Evolutionary conservation across 2,113 vertebrate species (phyloP).

Genomic region (Callopanchax toddi): DNA sequence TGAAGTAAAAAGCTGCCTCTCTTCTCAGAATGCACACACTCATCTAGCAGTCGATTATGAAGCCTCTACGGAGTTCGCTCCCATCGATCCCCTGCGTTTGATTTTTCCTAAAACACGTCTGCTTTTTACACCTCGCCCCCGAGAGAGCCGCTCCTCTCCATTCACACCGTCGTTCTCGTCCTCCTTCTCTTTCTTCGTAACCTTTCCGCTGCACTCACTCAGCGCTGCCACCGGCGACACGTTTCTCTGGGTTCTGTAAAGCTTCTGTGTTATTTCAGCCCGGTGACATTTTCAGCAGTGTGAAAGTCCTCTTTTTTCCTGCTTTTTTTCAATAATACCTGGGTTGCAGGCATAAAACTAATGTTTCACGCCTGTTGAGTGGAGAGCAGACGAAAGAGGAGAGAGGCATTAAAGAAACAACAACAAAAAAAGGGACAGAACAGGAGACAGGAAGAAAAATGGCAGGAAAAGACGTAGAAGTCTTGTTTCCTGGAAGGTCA

Average conservation of each 20-base stretch:
- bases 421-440: constrained; percentile 5
- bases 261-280: constrained; percentile 47
- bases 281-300: constrained; percentile 74
- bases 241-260: constrained; percentile 37
- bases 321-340: constrained; percentile 53
- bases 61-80: constrained; percentile 32
- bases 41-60: constrained; percentile 44
- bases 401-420: constrained; percentile 36
- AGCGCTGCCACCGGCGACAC: constrained; percentile 26
- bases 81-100: constrained; percentile 51
- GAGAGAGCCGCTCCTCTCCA: constrained; percentile 33
- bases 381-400: constrained; percentile 17
- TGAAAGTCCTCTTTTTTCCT: constrained; percentile 44
- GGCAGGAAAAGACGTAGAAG: constrained; percentile 16
- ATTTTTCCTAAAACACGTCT: constrained; percentile 30
- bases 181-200: constrained; percentile 36
- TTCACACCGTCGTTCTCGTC: constrained; percentile 28
- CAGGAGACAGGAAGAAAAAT: constrained; percentile 14
- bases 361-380: constrained; percentile 53
- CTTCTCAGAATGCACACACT: constrained; percentile 1
- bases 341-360: constrained; percentile 63
- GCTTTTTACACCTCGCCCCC: constrained; percentile 53
- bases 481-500: constrained; percentile 57
- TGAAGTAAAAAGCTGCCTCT: constrained; percentile 4
- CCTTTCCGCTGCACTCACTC: constrained; percentile 55